phyloP scores from a whole-genome alignment of 2,888 invertebrate genomes.

The Teleogryllus oceanicus region DNA sequence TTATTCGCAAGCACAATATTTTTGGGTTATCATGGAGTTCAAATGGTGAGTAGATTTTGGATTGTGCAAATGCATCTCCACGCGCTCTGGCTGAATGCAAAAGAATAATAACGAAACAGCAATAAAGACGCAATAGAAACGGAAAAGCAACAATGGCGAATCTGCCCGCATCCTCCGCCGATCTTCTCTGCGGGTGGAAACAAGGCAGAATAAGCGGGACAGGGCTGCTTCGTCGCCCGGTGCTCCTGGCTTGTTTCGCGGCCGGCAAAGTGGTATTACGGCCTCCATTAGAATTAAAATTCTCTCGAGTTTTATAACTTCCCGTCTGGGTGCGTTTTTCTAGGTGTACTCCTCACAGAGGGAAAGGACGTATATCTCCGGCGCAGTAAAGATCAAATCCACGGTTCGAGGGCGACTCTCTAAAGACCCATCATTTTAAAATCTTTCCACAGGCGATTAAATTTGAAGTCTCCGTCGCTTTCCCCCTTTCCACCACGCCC shows the following conservation, averaged over 20 bases:
- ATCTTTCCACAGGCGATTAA: constrained; percentile 7
- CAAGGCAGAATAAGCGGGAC: too few relatives aligned
- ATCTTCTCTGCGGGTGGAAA: too few relatives aligned
- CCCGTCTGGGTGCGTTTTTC: neutral
- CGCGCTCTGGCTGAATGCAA: too few relatives aligned
- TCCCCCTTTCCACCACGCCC: neutral
- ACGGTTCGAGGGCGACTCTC: neutral
- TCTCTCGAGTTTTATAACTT: constrained; percentile 9
- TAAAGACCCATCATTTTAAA: constrained; percentile 18
- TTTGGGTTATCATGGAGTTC: too few relatives aligned
- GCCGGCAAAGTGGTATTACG: neutral
- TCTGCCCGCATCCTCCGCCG: too few relatives aligned
- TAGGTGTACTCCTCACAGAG: neutral
- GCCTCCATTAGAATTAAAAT: constrained; percentile 18
- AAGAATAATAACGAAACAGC: too few relatives aligned
- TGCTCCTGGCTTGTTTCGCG: neutral
- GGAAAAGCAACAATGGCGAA: too few relatives aligned
- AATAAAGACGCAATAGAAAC: too few relatives aligned
- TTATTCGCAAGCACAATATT: too few relatives aligned
- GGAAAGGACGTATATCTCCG: constrained; percentile 18
- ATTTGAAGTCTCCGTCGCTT: neutral
- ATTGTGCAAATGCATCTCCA: too few relatives aligned
- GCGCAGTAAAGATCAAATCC: constrained; percentile 9
- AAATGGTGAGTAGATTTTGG: too few relatives aligned
- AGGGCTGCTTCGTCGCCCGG: neutral